phyloP scores from a whole-genome alignment of 2,797 vertebrate genomes.

The Coregonus suidteri region DNA sequence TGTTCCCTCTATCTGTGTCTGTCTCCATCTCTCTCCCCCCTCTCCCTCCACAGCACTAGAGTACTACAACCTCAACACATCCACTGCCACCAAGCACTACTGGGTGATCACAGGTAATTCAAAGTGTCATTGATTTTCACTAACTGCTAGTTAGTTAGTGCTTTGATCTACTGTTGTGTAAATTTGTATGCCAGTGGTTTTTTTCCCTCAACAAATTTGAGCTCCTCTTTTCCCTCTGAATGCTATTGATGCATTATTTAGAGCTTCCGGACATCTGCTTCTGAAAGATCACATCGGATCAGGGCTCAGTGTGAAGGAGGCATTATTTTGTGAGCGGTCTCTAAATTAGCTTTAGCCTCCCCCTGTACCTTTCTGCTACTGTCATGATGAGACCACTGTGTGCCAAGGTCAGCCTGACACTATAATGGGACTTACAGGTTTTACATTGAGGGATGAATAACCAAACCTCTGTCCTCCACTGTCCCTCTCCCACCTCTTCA shows the following conservation, averaged over 20 bases:
- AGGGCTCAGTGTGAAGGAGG: conserved; percentile 53
- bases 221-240: conserved; percentile 22
- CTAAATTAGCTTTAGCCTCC: background rate
- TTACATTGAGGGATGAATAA: conserved; percentile 36
- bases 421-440: conserved; percentile 38
- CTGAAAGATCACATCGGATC: conserved; percentile 65
- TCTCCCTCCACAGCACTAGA: conserved; percentile 82
- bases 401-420: conserved; percentile 33
- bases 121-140: conserved; percentile 44
- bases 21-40: conserved; percentile 17
- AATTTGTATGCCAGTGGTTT: too few relatives aligned
- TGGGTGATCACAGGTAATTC: conserved; percentile 95
- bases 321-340: conserved; percentile 23
- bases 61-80: conserved; percentile 95
- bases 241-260: conserved; percentile 74
- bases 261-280: conserved; percentile 56
- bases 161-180: conserved; percentile 14
- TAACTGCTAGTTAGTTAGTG: conserved; percentile 52
- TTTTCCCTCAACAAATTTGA: background rate
- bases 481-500: conserved; percentile 9
- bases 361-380: conserved; percentile 6
- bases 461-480: conserved; percentile 13
- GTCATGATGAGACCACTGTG: conserved; percentile 28
- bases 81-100: conserved; percentile 87
- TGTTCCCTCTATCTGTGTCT: background rate